These are phyloP conservation scores for Ceuthmochares aereus DNA, from an alignment of 2,113 vertebrate genomes.

Conservation along the genomic window DNA sequence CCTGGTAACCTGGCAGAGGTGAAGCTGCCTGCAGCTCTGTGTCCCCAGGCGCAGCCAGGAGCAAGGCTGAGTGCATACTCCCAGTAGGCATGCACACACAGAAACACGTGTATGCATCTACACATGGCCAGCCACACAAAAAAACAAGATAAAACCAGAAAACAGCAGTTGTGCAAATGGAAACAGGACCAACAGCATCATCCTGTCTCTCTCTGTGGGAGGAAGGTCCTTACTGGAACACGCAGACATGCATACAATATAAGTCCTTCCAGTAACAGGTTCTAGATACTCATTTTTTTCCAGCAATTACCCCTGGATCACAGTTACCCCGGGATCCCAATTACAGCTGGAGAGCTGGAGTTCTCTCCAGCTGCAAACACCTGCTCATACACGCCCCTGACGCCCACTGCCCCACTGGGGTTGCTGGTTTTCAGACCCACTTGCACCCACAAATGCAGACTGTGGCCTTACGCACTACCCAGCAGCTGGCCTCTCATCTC, in stretches of 20 bases:
- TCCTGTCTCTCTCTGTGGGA: neutral
- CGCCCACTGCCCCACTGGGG: neutral
- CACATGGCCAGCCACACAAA: neutral
- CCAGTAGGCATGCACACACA: neutral
- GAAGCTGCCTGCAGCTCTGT: neutral
- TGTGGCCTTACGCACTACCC: neutral
- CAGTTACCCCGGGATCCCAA: too few species aligned
- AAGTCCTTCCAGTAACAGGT: neutral
- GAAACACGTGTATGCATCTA: neutral
- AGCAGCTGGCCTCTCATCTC: neutral
- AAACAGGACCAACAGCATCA: neutral
- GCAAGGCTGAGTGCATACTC: neutral
- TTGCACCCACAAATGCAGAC: neutral
- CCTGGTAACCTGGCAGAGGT: neutral
- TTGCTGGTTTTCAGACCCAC: neutral
- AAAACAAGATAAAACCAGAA: neutral
- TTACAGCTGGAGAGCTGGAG: too few species aligned
- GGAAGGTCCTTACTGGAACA: neutral
- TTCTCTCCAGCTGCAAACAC: neutral
- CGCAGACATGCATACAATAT: neutral
- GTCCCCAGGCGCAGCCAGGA: neutral
- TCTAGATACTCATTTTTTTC: neutral
- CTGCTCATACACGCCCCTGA: neutral
- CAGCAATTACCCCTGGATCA: neutral
- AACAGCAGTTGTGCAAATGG: neutral